Conservation (phyloP, 2,888 invertebrate species). For the Leptinotarsa haldemani region DNA sequence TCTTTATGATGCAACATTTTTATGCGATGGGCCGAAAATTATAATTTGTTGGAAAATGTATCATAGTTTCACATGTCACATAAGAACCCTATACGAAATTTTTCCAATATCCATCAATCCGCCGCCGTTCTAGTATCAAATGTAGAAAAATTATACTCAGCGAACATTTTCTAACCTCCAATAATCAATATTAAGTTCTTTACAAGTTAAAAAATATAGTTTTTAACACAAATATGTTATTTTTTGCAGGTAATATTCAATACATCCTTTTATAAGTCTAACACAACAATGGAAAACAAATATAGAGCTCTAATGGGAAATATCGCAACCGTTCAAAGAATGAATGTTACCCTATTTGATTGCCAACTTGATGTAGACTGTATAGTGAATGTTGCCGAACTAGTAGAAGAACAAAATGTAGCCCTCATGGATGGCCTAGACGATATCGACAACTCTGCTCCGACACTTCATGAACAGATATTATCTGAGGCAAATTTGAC, state of each 20-base stretch:
- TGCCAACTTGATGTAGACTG: slow-evolving; percentile 21
- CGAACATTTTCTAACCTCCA: too few species aligned
- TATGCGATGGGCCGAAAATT: too few species aligned
- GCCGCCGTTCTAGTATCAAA: too few species aligned
- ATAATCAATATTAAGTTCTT: too few species aligned
- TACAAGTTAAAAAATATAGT: too few species aligned
- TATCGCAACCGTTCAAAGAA: neutral
- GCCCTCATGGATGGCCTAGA: neutral
- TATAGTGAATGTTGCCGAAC: slow-evolving; percentile 8
- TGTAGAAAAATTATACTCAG: too few species aligned
- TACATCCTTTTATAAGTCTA: neutral
- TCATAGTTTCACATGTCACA: too few species aligned
- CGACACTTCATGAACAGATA: neutral
- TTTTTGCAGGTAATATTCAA: neutral
- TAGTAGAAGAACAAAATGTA: slow-evolving; percentile 6
- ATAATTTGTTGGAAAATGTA: too few species aligned
- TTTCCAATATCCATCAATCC: too few species aligned
- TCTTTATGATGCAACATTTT: too few species aligned
- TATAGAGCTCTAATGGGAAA: neutral
- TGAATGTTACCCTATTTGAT: neutral
- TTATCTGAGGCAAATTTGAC: neutral
- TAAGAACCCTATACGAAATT: too few species aligned
- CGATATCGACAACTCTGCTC: neutral
- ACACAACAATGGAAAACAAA: slow-evolving; percentile 13
- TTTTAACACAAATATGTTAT: neutral